phyloP scores from a whole-genome alignment of 2,113 vertebrate species.

The Stictonetta naevosa region DNA sequence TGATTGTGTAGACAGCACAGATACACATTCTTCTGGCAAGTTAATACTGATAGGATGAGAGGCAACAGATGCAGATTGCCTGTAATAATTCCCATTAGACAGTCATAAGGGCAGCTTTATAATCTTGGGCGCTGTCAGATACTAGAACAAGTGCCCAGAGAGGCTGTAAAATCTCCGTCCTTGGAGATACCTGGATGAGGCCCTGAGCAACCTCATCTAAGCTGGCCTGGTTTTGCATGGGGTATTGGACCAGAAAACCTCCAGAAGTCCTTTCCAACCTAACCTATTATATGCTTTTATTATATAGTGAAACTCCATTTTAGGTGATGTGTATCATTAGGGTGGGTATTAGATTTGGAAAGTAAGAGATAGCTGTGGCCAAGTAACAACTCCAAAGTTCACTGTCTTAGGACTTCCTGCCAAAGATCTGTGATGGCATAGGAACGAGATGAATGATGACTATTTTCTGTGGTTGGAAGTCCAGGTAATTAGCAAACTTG shows the following conservation, averaged over 20 bases:
- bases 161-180: neutral
- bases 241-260: neutral
- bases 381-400: neutral
- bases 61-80: neutral
- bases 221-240: neutral
- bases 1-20: neutral
- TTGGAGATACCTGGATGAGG: neutral
- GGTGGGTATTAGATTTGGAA: neutral
- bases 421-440: neutral
- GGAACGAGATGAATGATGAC: neutral
- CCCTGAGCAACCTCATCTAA: neutral
- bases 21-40: neutral
- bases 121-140: neutral
- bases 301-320: neutral
- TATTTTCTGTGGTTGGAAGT: neutral
- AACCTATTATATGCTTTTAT: neutral
- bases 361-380: neutral
- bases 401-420: neutral
- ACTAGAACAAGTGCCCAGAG: neutral
- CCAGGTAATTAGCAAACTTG: neutral
- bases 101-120: neutral
- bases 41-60: neutral
- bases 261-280: neutral
- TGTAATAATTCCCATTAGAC: neutral
- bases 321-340: neutral